Evolutionary conservation across 2,113 vertebrate species (phyloP), one percentile per base, ranked within the genome.

Genomic region (Oncorhynchus clarkii): DNA sequence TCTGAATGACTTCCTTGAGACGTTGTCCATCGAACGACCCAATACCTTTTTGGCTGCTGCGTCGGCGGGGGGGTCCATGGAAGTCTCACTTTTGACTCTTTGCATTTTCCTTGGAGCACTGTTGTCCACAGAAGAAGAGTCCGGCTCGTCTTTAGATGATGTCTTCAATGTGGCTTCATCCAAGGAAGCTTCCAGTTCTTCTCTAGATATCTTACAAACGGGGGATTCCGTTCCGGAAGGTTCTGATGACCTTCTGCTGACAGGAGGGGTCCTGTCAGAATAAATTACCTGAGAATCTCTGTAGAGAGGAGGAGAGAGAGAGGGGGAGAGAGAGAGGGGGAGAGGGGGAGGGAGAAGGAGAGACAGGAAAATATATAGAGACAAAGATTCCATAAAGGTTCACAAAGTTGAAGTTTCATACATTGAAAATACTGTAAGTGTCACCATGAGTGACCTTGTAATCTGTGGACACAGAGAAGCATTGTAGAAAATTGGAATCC

Each of bases 281-380:
- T 69, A 82, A 68, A 70, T 84, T 79, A 93, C 93, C 62, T 85
- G 78, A 22, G 89, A 90, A 74, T 91, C 88, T 84, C 93, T 94
- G 26, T 87, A 82, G 8, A 88, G 22, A 76, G 20, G 67, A 24
- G 80, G 51, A 80, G 16, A 69, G 16, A 65, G 45, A 60, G 51
- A 60, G 29, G 26, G 13, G 18, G 18, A 5, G n/a, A 69, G 16
- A 24, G 22, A 24, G 45, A 64, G 74, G 70, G 69, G 20, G 27
- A 13, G 51, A 24, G 22, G 22, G 22, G 22, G 22, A 20, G 31
- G 54, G 13, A 71, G 16, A 20, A 11, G 65, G 26, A 31, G 45
- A 29, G 22, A 18, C n/a, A 31, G 18, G n/a, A 5, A 67, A 0
- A 31, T 1, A 26, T 6, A 16, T 14, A 13, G 14, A 67, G 29